Base-by-base conservation (phyloP, 2,113 vertebrate species). In the Bubo bubo region DNA sequence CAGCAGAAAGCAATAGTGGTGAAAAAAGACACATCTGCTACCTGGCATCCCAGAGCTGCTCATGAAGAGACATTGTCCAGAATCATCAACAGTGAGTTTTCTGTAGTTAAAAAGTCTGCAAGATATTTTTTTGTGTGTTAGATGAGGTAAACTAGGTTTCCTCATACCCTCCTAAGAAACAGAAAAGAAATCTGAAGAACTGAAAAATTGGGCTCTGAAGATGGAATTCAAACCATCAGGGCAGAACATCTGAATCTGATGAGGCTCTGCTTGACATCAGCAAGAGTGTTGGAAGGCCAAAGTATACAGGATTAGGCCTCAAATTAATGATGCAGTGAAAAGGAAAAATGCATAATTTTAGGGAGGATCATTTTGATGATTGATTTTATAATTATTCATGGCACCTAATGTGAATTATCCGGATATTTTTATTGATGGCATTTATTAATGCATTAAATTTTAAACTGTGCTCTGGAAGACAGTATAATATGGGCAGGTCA, bases 401-500 rank as follows among this genome's bases (percentile, higher is more conserved):
- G 80, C 56, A 94, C 71, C 86, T 88, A 95, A 73, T 71, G 49
- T 93, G 90, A 96, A 94, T 95, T 97, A 94, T 93, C 91, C 41
- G 19, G 90, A 66, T 97, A 91, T 92, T 97, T 97, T 96, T 96
- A 96, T 94, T 95, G 76, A 90, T 95, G 88, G 79, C 82, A 87
- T 96, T 97, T 97, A 96, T 97, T 97, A 97, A 97, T 94, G 71
- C 83, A 95, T 95, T 96, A 97, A 97, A 97, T 96, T 97, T 96
- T 95, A 96, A 96, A 93, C 63, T 85, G 26, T 93, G 70, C 52
- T 93, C 64, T 87, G 60, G 71, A 95, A 97, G 90, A 74, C n/a
- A 67, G 80, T 56, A 60, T 86, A 88, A 93, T 77, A 56, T 27
- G 50, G 85, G 43, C 73, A 94, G 59, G 67, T 74, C 6, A 32